Conservation (phyloP, 2,888 invertebrate genomes). For the Melanostoma mellinum region DNA sequence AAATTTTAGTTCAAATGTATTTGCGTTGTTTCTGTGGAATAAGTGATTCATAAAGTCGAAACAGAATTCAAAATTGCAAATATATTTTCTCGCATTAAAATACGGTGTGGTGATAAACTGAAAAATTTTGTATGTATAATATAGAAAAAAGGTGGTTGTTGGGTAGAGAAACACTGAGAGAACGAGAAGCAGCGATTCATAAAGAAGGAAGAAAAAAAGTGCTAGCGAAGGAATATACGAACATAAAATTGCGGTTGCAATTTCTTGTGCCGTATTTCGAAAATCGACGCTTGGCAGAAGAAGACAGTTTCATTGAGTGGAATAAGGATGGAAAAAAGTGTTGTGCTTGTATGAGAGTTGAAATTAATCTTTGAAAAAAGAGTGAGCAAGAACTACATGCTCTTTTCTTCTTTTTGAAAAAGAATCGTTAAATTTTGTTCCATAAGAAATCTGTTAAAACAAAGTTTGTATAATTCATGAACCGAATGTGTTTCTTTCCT, state of each 20-base stretch:
- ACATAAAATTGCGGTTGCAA: slow-evolving; percentile 71
- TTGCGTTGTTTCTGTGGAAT: slow-evolving; percentile 60
- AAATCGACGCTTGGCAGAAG: slow-evolving; percentile 72
- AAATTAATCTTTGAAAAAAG: slow-evolving; percentile 20
- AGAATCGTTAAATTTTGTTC: slow-evolving; percentile 5
- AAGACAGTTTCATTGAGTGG: slow-evolving; percentile 51
- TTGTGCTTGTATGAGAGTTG: slow-evolving; percentile 53
- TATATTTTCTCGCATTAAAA: slow-evolving; percentile 36
- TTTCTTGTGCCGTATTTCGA: slow-evolving; percentile 64
- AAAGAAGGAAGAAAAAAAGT: slow-evolving; percentile 43
- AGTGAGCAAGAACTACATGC: slow-evolving; percentile 38
- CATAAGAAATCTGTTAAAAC: slow-evolving; percentile 30
- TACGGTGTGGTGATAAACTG: slow-evolving; percentile 59
- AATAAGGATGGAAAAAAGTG: slow-evolving; percentile 52
- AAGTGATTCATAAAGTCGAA: slow-evolving; percentile 59
- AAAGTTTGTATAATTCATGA: slow-evolving; percentile 12
- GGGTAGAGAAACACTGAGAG: slow-evolving; percentile 52
- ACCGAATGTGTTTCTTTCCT: slow-evolving; percentile 1
- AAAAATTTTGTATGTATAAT: slow-evolving; percentile 62
- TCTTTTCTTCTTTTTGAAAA: slow-evolving; percentile 1
- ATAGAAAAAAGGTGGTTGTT: slow-evolving; percentile 65
- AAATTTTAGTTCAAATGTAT: slow-evolving; percentile 31
- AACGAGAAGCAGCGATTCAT: slow-evolving; percentile 55
- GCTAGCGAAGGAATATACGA: slow-evolving; percentile 59
- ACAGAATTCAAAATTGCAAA: slow-evolving; percentile 30